Base-by-base conservation (phyloP, 2,888 invertebrate genomes). In the Drosophila neutralis region DNA sequence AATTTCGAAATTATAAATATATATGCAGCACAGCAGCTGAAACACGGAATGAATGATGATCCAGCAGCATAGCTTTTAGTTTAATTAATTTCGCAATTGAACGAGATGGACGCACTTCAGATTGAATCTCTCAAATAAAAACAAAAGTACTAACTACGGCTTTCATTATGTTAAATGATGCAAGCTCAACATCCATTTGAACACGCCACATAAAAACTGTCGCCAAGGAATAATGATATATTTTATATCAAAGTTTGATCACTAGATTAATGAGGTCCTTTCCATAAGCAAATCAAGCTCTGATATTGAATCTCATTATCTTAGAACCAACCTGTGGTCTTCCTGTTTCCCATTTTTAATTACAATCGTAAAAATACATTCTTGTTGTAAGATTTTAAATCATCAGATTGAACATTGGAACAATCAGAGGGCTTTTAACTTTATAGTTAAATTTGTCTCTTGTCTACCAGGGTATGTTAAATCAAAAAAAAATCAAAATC, bases 1-100 rank as follows among this genome's bases (percentile, higher is more conserved):
- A 85, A 89, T 89, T 89, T 87, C 64, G 15, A 87, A 84, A 89
- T 85, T 87, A 89, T 84, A 85, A 85, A 84, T 76, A 85, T 83
- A 56, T 69, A 76, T 80, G 58, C 73, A 67, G 40, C 53, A 48
- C 29, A 40, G 42, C 27, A 51, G 65, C 35, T 35, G 52, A 76
- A 82, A 76, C 79, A 54, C 89, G 78, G 82, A 59, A 73, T 78
- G 70, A 80, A 66, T 82, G 82, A 87, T 89, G 83, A 87, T 72
- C 74, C 75, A 60, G 64, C 68, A 63, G 68, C 65, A 67, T 64
- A 51, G 80, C 85, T 87, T 57, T 85, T 71, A 89, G 62, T 65
- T 72, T 84, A 87, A 85, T 85, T 89, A 85, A 87, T 82, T 84
- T 74, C 38, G 7, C 45, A 52, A 58, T 70, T 45, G 42, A 29